Evolutionary conservation across 2,888 invertebrate genomes (phyloP), one percentile per base, ranked within the genome.

Genomic region (Tetragonisca angustula): DNA sequence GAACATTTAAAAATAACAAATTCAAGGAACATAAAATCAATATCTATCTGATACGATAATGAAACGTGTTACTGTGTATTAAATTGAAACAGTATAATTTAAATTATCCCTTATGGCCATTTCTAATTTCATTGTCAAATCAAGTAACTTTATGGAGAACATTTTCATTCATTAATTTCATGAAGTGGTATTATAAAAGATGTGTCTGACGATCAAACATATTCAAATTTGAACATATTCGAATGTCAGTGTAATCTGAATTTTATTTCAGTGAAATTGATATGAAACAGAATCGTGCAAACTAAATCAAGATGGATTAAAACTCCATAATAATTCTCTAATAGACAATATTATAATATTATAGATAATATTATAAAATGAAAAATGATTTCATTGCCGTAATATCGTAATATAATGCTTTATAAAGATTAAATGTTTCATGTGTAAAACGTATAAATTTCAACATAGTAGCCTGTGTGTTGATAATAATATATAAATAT

Each of bases 1-100:
- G 67, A 11, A 27, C 19, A 0, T 24, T 67, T 75, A 75, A 75
- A 79, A 79, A 68, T 79, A 68, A 77, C 21, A 15, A 79, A 76
- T 78, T 32, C 32, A 59, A 49, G 17, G 21, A 59, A 56, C 9
- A 56, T 15, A 52, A 36, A 36, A 67, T 56, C 43, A 13, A 65
- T 50, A 62, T 0, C 11, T 36, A 21, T 65, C 6, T 5, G 64
- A 15, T 36, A 32, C 5, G 21, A 21, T n/a, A 13, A 65, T 65
- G n/a, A 65, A 36, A 36, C 2, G 36, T 21, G 4, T 21, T 65
- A 5, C 21, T 13, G n/a, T 36, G 9, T 43, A 43, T 9, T 65
- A 32, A 32, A 36, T 65, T 13, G 13, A 36, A 36, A 21, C 2
- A 2, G 36, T 36, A 21, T 13, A 62, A 62, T 19, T 36, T 11